A percentile compares a stretch with the other conserved stretches of the same genome.
Conservation (phyloP, 2,113 vertebrate genomes). For the Prietella phreatophila region DNA sequence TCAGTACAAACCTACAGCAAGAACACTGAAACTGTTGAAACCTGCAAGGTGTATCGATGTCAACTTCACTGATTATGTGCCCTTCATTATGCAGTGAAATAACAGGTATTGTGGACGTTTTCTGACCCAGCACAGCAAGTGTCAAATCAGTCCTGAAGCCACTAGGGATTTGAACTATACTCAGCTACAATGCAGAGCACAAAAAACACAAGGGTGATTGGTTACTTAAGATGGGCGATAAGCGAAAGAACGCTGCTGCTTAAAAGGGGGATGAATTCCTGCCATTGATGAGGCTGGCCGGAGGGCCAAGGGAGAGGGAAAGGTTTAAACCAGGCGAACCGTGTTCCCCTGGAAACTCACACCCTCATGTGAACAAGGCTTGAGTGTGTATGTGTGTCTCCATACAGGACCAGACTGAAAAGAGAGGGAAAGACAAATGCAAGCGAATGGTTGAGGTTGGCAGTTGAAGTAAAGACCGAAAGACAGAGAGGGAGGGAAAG, state of each 20-base stretch:
- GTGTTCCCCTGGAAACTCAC: constrained; percentile 44
- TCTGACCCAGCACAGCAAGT: neutral
- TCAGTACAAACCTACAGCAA: neutral
- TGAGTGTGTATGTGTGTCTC: neutral
- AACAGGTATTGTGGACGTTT: neutral
- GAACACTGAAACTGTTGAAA: neutral
- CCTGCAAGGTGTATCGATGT: neutral
- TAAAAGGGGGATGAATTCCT: constrained; percentile 28
- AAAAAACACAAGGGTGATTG: constrained; percentile 4
- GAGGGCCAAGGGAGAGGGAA: constrained; percentile 10
- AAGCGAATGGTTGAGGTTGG: neutral
- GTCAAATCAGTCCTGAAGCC: neutral
- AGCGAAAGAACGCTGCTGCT: neutral
- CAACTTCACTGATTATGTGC: too few species aligned
- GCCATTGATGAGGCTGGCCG: constrained; percentile 23
- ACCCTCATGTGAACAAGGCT: constrained; percentile 16
- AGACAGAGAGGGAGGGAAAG: neutral
- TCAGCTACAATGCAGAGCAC: neutral
- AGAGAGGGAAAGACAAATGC: constrained; percentile 13
- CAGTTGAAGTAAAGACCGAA: neutral
- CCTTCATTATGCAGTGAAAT: neutral
- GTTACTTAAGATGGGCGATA: constrained; percentile 24
- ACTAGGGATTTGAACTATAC: neutral
- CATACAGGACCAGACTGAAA: neutral
- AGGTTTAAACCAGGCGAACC: constrained; percentile 36